These are phyloP conservation scores for Charadrius vociferus DNA, from an alignment of 2,113 vertebrate species.

Conservation along the genomic window DNA sequence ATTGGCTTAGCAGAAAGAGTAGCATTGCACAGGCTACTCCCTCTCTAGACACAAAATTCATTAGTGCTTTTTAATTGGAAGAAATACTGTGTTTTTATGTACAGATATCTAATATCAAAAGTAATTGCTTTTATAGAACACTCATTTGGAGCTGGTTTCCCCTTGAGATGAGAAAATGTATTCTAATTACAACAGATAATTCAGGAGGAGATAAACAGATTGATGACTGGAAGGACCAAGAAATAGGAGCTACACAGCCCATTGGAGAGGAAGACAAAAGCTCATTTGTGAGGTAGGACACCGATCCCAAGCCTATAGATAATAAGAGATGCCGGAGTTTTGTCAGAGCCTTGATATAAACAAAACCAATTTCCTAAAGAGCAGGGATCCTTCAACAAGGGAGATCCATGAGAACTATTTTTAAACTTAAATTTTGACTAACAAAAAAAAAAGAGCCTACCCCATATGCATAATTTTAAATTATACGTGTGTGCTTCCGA, in stretches of 20 bases:
- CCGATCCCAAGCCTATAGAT: neutral
- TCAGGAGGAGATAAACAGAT: slow-evolving; percentile 67
- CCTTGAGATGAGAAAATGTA: slow-evolving; percentile 41
- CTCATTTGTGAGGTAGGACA: neutral
- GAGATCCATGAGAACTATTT: neutral
- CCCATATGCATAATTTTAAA: neutral
- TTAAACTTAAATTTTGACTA: neutral
- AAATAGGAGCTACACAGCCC: neutral
- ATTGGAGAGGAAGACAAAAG: neutral
- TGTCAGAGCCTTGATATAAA: neutral
- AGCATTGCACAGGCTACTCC: neutral
- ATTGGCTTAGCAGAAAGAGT: neutral
- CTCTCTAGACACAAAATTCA: slow-evolving; percentile 26
- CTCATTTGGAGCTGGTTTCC: slow-evolving; percentile 55
- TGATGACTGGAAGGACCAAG: slow-evolving; percentile 30
- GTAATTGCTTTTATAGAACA: slow-evolving; percentile 62
- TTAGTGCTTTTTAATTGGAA: slow-evolving; percentile 62
- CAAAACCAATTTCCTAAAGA: neutral
- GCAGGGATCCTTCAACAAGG: neutral
- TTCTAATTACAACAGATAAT: slow-evolving; percentile 63
- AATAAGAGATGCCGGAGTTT: neutral
- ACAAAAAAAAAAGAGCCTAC: neutral
- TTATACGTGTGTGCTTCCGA: neutral
- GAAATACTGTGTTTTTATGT: slow-evolving; percentile 43
- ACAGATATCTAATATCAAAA: slow-evolving; percentile 57